These are phyloP conservation scores for Euwallacea similis DNA, from an alignment of 1,140 invertebrate species.

Conservation along the genomic window DNA sequence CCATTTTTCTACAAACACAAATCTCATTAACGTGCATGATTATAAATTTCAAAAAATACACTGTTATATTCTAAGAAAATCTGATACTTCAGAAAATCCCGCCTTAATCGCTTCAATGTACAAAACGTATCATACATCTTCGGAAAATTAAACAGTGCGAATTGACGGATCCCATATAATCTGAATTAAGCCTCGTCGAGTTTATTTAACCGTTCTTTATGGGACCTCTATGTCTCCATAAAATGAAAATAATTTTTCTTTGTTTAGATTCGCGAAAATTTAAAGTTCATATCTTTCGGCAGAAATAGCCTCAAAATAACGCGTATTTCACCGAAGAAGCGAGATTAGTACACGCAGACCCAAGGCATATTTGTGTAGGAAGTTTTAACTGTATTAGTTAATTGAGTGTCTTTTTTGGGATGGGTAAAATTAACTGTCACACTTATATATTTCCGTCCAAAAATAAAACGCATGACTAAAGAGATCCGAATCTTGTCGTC, in stretches of 20 bases:
- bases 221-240: conserved; percentile 7
- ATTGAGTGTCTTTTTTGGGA: background rate
- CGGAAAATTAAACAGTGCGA: too few relatives aligned
- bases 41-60: too few relatives aligned
- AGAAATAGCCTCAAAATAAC: background rate
- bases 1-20: too few relatives aligned
- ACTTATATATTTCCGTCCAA: background rate
- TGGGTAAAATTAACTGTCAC: too few relatives aligned
- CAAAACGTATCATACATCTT: too few relatives aligned
- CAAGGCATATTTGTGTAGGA: too few relatives aligned
- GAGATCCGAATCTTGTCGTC: background rate
- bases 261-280: conserved; percentile 15
- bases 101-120: too few relatives aligned
- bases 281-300: conserved; percentile 1
- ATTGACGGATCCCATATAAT: too few relatives aligned
- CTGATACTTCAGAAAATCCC: too few relatives aligned
- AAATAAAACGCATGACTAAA: background rate
- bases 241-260: conserved; percentile 8
- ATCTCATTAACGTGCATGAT: too few relatives aligned
- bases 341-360: background rate
- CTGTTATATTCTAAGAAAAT: too few relatives aligned
- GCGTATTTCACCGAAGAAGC: background rate
- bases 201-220: conserved; percentile 18
- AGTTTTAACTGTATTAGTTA: background rate
- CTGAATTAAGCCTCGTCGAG: background rate